Evolutionary conservation across 1,140 invertebrate species (phyloP), one percentile per base, ranked within the genome.

Genomic region (Latrodectus geometricus): DNA sequence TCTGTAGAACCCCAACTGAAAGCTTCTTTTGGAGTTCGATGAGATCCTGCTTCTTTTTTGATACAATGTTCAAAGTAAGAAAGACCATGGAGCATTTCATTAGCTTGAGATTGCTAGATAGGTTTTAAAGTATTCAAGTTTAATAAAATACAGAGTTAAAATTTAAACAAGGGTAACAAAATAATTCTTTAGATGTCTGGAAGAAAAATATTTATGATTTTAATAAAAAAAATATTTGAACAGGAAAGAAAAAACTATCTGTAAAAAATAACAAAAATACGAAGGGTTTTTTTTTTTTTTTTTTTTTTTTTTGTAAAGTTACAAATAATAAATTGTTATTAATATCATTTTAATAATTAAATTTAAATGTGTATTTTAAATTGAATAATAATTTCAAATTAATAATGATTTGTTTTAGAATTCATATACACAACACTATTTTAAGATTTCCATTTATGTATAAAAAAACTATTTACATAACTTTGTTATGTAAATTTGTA

Each of bases 81-180:
- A 21, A 93, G 88, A 2, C 92, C 93, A 79, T 91, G 91, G 49
- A 93, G 85, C 92, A 93, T 92, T 89, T 93, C 92, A 89, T 93
- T 93, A 0, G 90, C 88, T 49, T 90, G 88, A 12, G 89, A 89
- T 66, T 89, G 89, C 82, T 89, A 84, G 12, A 76, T 20, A 0
- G n/a, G 15, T 75, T 49, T 35, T n/a, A 50, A 74, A 74, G 15
- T 75, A 35, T 14, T 75, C 14, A 50, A 7, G 49, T 35, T 8
- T 75, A 49, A 50, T 49, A 15, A 75, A 9, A 50, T 50, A 75
- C 1, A 1, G 3, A 17, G 1, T 75, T 1, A 75, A 35, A 3
- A 35, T n/a, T n/a, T n/a, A n/a, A 3, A 72, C 35, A 35, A 35
- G 35, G 5, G 5, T 35, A 35, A 5, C 35, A 35, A 1, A 3